Evolutionary conservation across 2,888 invertebrate species (phyloP).

Genomic region (Cabera pusaria): DNA sequence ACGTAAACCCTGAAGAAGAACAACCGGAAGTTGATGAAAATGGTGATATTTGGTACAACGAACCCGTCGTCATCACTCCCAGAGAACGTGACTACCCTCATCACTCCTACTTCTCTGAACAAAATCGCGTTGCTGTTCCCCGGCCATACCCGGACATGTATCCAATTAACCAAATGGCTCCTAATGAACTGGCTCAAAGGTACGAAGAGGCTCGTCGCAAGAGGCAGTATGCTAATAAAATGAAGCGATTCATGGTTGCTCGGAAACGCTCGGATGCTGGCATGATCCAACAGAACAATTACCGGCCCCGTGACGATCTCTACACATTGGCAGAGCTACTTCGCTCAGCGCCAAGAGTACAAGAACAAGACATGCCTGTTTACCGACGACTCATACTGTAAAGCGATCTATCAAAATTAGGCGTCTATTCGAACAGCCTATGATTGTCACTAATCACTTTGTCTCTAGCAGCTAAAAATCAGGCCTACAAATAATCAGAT

Average conservation of each 20-base stretch:
- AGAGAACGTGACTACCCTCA: conserved; percentile 68
- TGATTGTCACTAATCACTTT: conserved; percentile 28
- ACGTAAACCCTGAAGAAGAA: conserved; percentile 70
- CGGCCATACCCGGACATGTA: conserved; percentile 71
- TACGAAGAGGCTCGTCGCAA: conserved; percentile 77
- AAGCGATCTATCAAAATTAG: conserved; percentile 39
- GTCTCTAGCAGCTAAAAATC: conserved; percentile 25
- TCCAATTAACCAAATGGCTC: conserved; percentile 52
- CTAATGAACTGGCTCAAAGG: conserved; percentile 67
- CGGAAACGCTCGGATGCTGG: conserved; percentile 75
- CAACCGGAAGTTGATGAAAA: conserved; percentile 77
- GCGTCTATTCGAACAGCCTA: conserved; percentile 46
- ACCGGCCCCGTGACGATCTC: conserved; percentile 81
- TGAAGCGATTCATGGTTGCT: conserved; percentile 86
- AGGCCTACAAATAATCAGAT: conserved; percentile 38
- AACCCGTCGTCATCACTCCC: conserved; percentile 78
- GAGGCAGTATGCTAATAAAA: conserved; percentile 73
- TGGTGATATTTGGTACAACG: conserved; percentile 84
- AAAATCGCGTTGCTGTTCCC: conserved; percentile 68
- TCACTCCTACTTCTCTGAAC: conserved; percentile 75
- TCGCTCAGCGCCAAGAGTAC: conserved; percentile 75
- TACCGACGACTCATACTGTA: conserved; percentile 85
- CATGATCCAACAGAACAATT: conserved; percentile 68
- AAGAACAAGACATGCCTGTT: conserved; percentile 82
- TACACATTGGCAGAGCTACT: conserved; percentile 84